Conservation (phyloP, 1,140 invertebrate species). For the Magallana gigas region DNA sequence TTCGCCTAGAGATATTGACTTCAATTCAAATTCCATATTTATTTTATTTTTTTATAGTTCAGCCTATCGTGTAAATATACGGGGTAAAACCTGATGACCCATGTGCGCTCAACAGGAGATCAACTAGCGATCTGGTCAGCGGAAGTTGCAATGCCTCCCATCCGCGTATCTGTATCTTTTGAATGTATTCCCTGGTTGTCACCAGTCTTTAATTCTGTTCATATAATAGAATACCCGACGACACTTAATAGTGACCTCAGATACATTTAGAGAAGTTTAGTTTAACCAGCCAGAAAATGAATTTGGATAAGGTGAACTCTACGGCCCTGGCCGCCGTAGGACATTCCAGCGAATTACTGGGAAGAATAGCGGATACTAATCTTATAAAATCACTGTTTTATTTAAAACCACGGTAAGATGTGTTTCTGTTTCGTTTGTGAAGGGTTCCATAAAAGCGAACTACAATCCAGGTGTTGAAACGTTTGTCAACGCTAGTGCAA, state of each 20-base stretch:
- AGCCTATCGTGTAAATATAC: background rate
- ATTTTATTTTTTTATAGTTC: background rate
- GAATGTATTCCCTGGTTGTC: background rate
- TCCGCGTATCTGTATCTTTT: constrained; percentile 14
- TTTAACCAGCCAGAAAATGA: constrained; percentile 31
- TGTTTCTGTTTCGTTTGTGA: constrained; percentile 32
- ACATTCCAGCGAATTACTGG: constrained; percentile 21
- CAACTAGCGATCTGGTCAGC: background rate
- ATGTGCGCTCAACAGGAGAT: background rate
- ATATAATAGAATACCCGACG: constrained; percentile 20
- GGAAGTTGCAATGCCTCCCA: background rate
- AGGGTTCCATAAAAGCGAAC: background rate
- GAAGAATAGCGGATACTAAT: constrained; percentile 8
- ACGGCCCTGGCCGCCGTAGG: background rate
- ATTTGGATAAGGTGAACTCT: constrained; percentile 37
- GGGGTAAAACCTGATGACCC: constrained; percentile 9
- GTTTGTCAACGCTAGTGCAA: constrained; percentile 19
- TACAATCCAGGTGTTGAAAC: constrained; percentile 6
- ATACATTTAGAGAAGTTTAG: constrained; percentile 37
- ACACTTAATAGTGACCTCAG: constrained; percentile 32
- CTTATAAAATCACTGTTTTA: constrained; percentile 29
- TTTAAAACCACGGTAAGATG: constrained; percentile 33
- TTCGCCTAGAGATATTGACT: too few species aligned
- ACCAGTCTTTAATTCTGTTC: constrained; percentile 24
- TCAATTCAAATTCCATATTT: too few species aligned